Conservation (phyloP, 2,888 invertebrate genomes). For the Argyresthia albistria region DNA sequence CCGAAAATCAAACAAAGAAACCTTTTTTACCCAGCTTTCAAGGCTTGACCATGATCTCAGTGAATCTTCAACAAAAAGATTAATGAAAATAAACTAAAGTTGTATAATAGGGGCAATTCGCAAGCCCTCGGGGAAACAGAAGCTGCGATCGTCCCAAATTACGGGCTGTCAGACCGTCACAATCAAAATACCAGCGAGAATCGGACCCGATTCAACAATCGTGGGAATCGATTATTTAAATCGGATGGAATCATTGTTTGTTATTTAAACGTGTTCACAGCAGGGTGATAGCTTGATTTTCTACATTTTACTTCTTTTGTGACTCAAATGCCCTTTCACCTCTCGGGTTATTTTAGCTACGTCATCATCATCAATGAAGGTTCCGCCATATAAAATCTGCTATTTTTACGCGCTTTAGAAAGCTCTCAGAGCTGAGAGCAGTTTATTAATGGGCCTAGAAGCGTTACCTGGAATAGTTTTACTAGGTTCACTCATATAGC, state of each 20-base stretch:
- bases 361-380: too few species aligned
- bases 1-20: neutral
- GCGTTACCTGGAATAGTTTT: too few species aligned
- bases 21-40: neutral
- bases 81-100: neutral
- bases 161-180: slow-evolving; percentile 34
- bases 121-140: slow-evolving; percentile 37
- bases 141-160: slow-evolving; percentile 45
- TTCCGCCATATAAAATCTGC: too few species aligned
- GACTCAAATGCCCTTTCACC: too few species aligned
- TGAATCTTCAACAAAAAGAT: neutral
- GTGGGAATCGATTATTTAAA: slow-evolving; percentile 42
- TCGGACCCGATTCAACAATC: slow-evolving; percentile 28
- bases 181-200: slow-evolving; percentile 13
- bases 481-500: too few species aligned
- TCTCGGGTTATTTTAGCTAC: too few species aligned
- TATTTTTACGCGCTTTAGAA: too few species aligned
- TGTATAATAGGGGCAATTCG: slow-evolving; percentile 29
- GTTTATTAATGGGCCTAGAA: too few species aligned
- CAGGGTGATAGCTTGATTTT: too few species aligned
- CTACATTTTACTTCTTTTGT: too few species aligned
- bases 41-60: neutral
- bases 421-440: too few species aligned
- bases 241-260: neutral
- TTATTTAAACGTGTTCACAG: neutral